phyloP scores from a whole-genome alignment of 2,797 vertebrate species.

The Gobionotothen gibberifrons region DNA sequence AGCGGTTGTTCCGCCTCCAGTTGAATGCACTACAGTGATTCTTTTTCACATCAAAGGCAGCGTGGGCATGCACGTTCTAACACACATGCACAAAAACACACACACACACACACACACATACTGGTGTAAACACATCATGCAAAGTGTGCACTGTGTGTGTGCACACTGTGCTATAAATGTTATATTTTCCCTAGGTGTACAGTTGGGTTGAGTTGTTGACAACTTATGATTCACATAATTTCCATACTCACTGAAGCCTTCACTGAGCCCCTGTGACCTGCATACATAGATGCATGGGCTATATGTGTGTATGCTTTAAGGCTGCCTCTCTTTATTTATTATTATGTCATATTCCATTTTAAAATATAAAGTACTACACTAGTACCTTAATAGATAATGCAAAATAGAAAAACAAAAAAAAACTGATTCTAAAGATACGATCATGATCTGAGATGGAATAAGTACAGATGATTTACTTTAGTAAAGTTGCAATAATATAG shows the following conservation, averaged over 20 bases:
- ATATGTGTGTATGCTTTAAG: not conserved
- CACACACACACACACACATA: not conserved
- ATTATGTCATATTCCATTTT: not conserved
- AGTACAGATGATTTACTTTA: no score
- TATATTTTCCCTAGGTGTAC: not conserved
- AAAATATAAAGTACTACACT: not conserved
- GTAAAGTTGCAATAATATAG: no score
- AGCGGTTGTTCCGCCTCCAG: constrained; percentile 33
- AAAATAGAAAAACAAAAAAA: not conserved
- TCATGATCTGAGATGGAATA: not conserved
- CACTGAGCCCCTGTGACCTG: not conserved
- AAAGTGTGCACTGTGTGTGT: no score
- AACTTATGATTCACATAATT: constrained; percentile 4
- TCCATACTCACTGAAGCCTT: not conserved
- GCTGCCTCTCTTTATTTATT: not conserved
- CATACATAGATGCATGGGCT: not conserved
- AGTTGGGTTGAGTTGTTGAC: constrained; percentile 1
- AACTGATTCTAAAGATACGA: not conserved
- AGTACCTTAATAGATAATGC: no score
- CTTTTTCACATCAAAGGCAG: constrained; percentile 25
- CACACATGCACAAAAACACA: not conserved
- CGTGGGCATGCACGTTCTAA: constrained; percentile 27
- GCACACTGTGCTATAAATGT: not conserved
- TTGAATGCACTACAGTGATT: constrained; percentile 28
- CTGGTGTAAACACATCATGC: no score